These are phyloP conservation scores for Folsomia manolachei DNA, from an alignment of 2,888 invertebrate species.

Conservation along the genomic window DNA sequence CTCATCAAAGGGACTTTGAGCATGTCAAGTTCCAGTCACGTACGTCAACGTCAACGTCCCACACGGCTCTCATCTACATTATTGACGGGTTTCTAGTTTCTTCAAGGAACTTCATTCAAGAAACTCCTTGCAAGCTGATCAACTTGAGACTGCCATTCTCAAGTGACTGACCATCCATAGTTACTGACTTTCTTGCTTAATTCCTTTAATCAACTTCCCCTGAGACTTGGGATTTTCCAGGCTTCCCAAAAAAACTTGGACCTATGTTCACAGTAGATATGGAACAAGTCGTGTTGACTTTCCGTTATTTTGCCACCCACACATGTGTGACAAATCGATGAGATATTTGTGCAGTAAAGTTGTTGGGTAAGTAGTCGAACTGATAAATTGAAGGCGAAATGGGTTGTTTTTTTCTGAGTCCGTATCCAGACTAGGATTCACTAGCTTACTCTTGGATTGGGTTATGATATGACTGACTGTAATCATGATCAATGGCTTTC, in stretches of 20 bases:
- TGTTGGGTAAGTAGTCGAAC: background rate
- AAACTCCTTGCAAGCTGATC: no score
- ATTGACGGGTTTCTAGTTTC: constrained; percentile 1
- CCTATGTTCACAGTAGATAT: no score
- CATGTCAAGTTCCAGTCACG: background rate
- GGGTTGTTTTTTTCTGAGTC: background rate
- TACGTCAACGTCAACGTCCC: background rate
- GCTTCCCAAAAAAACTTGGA: no score
- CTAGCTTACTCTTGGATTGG: background rate
- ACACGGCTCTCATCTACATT: constrained; percentile 11
- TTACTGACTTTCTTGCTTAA: background rate
- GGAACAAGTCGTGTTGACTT: background rate
- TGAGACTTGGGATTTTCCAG: background rate
- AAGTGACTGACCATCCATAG: background rate
- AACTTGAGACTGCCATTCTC: no score
- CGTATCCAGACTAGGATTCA: background rate
- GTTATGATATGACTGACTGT: background rate
- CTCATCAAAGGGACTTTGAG: background rate
- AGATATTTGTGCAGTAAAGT: background rate
- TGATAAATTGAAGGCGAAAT: background rate
- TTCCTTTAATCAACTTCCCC: constrained; percentile 10
- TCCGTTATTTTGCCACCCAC: background rate
- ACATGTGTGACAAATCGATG: background rate
- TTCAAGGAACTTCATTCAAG: no score
- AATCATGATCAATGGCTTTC: constrained; percentile 6